Evolutionary conservation across 2,888 invertebrate genomes (phyloP).

Genomic region (Plutella xylostella): DNA sequence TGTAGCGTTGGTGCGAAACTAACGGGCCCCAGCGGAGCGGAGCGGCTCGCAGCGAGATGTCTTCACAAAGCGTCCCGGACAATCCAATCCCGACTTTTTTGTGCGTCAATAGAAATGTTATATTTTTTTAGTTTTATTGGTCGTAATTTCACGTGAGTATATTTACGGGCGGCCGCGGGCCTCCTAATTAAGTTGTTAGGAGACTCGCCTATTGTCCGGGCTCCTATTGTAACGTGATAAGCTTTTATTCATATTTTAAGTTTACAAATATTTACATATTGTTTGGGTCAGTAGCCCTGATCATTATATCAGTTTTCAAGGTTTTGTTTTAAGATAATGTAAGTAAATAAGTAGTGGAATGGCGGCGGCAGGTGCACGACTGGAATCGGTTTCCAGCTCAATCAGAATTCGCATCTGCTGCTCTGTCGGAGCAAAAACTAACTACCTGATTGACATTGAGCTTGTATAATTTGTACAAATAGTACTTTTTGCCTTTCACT

Average conservation of each 20-base stretch:
- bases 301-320: no score
- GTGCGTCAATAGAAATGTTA: conserved; percentile 67
- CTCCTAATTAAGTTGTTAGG: conserved; percentile 69
- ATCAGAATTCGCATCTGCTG: neutral
- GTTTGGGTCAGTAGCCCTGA: conserved; percentile 48
- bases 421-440: neutral
- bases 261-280: no score
- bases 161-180: conserved; percentile 65
- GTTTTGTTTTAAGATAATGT: no score
- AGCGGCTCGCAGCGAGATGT: conserved; percentile 49
- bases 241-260: conserved; percentile 42
- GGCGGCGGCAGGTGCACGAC: conserved; percentile 28
- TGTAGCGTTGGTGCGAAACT: no score
- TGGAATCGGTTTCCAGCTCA: conserved; percentile 35
- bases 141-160: conserved; percentile 66
- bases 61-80: conserved; percentile 55
- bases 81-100: conserved; percentile 61
- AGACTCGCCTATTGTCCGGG: conserved; percentile 50
- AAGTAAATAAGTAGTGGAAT: neutral
- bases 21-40: no score
- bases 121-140: conserved; percentile 67
- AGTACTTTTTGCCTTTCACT: no score
- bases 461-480: no score
- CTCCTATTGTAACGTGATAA: conserved; percentile 41
- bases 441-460: no score